These are phyloP conservation scores for Panthera uncia DNA, from an alignment of 2,113 vertebrate species.

Conservation along the genomic window DNA sequence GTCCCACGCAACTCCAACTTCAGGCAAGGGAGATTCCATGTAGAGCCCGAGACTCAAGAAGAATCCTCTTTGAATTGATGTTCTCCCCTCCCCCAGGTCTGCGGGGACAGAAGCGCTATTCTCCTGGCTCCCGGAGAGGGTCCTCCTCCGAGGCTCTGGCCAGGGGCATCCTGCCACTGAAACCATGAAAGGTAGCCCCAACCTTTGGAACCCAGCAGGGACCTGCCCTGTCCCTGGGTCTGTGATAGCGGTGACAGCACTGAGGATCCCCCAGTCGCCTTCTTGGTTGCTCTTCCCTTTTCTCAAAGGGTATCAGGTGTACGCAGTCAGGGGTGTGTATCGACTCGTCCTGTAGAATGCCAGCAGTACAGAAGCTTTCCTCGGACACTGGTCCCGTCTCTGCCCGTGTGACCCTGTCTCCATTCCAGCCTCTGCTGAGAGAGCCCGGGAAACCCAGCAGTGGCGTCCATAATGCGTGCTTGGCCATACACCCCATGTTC, in stretches of 20 bases:
- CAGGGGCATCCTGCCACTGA: rapidly evolving
- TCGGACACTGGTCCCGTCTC: background rate
- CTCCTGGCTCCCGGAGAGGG: too few relatives aligned
- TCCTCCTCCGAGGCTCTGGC: rapidly evolving
- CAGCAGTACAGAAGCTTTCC: background rate
- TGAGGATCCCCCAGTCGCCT: background rate
- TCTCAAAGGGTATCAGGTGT: background rate
- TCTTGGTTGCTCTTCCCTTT: too few relatives aligned
- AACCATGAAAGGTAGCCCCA: too few relatives aligned
- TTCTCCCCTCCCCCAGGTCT: too few relatives aligned
- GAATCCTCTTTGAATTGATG: too few relatives aligned
- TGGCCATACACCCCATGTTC: background rate
- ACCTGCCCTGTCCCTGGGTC: background rate
- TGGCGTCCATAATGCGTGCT: background rate
- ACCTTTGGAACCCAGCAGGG: background rate
- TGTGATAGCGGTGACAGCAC: too few relatives aligned
- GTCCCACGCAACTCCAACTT: background rate
- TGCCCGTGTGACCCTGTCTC: background rate
- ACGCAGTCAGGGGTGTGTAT: rapidly evolving
- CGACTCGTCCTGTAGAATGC: background rate
- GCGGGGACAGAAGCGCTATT: rapidly evolving
- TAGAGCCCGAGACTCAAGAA: too few relatives aligned
- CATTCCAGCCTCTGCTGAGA: background rate
- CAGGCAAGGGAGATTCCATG: too few relatives aligned
- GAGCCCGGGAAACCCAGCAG: background rate